phyloP scores from a whole-genome alignment of 2,797 vertebrate genomes.

The Tenualosa thibaudeaui region DNA sequence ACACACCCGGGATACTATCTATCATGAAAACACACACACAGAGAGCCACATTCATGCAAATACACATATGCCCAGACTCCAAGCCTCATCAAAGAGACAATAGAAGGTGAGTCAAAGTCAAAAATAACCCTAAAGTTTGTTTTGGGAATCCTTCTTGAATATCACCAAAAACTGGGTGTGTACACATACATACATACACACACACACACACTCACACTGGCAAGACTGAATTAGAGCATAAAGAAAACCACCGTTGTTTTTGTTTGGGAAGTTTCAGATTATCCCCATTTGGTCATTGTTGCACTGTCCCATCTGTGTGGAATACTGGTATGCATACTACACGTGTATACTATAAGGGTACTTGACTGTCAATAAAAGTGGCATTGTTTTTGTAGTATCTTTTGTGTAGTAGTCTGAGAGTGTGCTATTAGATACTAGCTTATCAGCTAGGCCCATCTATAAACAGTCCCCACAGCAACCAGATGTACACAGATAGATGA shows the following conservation, averaged over 20 bases:
- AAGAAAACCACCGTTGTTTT: background rate
- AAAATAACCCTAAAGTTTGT: background rate
- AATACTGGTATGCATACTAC: background rate
- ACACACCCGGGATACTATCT: background rate
- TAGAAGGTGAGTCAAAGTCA: background rate
- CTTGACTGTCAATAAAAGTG: background rate
- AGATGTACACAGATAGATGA: background rate
- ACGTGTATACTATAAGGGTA: background rate
- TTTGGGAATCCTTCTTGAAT: background rate
- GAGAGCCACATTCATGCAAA: background rate
- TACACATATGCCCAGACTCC: background rate
- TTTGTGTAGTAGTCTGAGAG: background rate
- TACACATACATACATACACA: background rate
- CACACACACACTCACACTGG: background rate
- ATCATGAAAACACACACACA: background rate
- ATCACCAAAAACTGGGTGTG: slow-evolving; percentile 1
- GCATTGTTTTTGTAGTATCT: background rate
- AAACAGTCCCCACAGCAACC: background rate
- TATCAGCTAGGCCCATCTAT: background rate
- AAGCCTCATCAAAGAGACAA: background rate
- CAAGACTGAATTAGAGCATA: background rate
- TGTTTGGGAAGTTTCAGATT: background rate
- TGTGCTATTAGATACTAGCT: background rate
- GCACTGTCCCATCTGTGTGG: too few species aligned
- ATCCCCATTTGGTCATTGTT: background rate